Base-by-base conservation (phyloP, 2,797 vertebrate species). In the Schizothorax lantsangensis region DNA sequence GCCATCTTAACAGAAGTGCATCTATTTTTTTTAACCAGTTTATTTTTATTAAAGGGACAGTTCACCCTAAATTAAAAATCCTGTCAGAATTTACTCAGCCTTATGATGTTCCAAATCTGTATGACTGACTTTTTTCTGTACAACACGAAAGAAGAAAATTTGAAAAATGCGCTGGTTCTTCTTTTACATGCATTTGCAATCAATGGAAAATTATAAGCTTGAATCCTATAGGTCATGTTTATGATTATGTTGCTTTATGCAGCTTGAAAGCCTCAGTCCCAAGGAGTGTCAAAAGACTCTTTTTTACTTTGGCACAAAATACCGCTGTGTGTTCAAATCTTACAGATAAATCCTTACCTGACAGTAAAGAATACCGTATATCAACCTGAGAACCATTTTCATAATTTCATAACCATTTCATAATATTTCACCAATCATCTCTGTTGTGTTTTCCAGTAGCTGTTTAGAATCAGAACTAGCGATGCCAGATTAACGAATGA, bases 1-100 rank as follows among this genome's bases (percentile, higher is more conserved):
- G 40, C 17, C 43, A 33, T 52, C n/a, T 36, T 19, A 52, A 40
- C 15, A 43, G 10, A 59, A 69, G 33, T 26, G 11, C 4, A n/a
- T 74, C n/a, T 77, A 33, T 54, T 33, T 52, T 21, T 81, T 40
- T 23, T 59, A 21, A 68, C 10, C 45, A 23, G 79, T 81, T 75
- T 23, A 23, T 77, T 77, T 77, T 77, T 54, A 21, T 54, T 54
- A 6, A 33, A 52, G 23, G 6, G 6, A 30, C 7, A 47, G 14
- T 30, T 74, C 6, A 2, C 69, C 12, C 5, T 43, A 72, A 43
- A 72, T 14, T n/a, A 0, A 19, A 30, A 49, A 45, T 47, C 7
- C 12, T 45, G 38, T 26, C 19, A 15, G 23, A 1, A 49, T 74
- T 75, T 49, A 33, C 2, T 75, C 9, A 4, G 2, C 26, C 73